Percentiles rank a stretch among this genome's conserved stretches.
These are phyloP conservation scores for Apodemia duryi DNA, from an alignment of 2,888 invertebrate species.

Conservation along the genomic window DNA sequence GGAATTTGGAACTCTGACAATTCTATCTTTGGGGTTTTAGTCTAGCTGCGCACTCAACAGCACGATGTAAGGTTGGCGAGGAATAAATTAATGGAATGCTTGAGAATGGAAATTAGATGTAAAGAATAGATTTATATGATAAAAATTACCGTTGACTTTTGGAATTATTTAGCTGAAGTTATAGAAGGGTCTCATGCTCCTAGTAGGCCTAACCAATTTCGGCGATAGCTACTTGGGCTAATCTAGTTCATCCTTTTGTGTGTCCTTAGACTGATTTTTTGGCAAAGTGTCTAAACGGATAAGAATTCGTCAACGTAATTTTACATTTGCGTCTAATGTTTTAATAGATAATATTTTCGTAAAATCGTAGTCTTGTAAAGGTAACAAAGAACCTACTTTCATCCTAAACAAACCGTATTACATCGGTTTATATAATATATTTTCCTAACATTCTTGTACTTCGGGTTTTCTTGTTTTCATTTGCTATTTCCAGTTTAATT, in stretches of 20 bases:
- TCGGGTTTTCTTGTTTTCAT: too few species aligned
- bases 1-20: background rate
- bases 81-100: background rate
- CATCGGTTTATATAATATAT: too few species aligned
- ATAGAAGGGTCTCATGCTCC: background rate
- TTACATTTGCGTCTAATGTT: background rate
- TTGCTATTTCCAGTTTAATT: too few species aligned
- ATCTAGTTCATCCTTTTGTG: background rate
- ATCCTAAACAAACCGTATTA: too few species aligned
- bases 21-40: background rate
- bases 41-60: background rate
- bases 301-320: background rate
- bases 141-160: background rate
- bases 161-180: background rate
- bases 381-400: too few species aligned
- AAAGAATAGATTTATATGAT: background rate
- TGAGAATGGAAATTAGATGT: background rate
- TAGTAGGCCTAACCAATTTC: background rate
- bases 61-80: background rate
- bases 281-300: background rate
- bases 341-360: too few species aligned
- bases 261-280: background rate
- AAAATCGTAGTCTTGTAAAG: too few species aligned
- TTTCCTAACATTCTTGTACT: too few species aligned
- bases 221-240: background rate